These are phyloP conservation scores for Indicator maculatus DNA, from an alignment of 2,113 vertebrate genomes.

Conservation along the genomic window DNA sequence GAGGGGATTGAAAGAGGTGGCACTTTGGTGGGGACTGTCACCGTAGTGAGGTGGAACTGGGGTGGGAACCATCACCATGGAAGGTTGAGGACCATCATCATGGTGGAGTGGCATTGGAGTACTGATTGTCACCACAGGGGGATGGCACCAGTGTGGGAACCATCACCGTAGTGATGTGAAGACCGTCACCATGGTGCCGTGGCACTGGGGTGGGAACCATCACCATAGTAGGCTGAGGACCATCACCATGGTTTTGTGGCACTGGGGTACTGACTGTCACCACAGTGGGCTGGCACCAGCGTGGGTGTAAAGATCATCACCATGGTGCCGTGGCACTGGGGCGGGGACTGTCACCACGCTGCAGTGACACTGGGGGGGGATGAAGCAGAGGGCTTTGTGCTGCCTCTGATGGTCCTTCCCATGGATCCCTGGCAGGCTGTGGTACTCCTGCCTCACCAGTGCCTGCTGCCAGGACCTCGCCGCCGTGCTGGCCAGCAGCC, in stretches of 20 bases:
- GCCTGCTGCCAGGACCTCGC: background rate
- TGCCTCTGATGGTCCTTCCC: background rate
- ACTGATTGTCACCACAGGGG: too few species aligned
- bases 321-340: accelerated
- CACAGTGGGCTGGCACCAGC: background rate
- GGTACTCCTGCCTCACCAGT: background rate
- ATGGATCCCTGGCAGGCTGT: background rate
- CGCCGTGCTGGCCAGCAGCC: background rate
- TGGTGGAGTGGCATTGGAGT: too few species aligned
- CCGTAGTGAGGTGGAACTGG: too few species aligned
- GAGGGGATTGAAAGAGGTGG: background rate
- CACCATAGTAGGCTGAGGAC: accelerated
- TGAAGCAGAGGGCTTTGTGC: accelerated
- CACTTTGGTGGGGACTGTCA: background rate
- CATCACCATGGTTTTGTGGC: too few species aligned
- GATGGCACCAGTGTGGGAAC: background rate
- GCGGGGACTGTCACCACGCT: accelerated
- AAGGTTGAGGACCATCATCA: too few species aligned
- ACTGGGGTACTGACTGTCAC: too few species aligned
- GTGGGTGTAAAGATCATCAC: background rate
- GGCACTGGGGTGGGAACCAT: background rate
- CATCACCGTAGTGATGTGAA: background rate
- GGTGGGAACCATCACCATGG: too few species aligned
- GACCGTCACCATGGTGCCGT: accelerated
- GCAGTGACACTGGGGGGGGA: too few species aligned